A percentile compares a stretch with the other conserved stretches of the same genome.
Evolutionary conservation across 1,140 invertebrate genomes (phyloP).

Genomic region (Pogonognathellus flavescens): DNA sequence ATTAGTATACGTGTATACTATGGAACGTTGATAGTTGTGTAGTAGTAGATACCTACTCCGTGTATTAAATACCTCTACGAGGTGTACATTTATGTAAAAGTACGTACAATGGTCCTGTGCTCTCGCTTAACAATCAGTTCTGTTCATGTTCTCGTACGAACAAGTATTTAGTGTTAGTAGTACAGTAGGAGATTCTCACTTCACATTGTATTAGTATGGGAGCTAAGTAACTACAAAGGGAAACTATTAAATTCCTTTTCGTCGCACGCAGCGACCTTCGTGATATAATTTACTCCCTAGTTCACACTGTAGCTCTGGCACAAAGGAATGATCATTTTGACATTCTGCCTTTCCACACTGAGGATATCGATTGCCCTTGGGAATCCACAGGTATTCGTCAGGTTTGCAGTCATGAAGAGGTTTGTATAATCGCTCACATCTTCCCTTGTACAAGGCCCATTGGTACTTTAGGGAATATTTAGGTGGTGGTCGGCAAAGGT

Average conservation of each 20-base stretch:
- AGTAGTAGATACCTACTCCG: too few species aligned
- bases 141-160: too few species aligned
- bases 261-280: constrained; percentile 61
- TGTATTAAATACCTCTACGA: too few species aligned
- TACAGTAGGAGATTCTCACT: too few species aligned
- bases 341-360: constrained; percentile 64
- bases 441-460: constrained; percentile 67
- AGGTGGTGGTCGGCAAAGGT: constrained; percentile 61
- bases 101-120: too few species aligned
- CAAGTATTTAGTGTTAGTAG: too few species aligned
- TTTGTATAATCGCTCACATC: constrained; percentile 63
- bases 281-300: constrained; percentile 65
- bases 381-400: constrained; percentile 65
- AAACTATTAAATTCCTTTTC: constrained; percentile 64
- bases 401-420: constrained; percentile 66
- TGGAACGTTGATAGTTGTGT: too few species aligned
- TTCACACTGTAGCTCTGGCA: constrained; percentile 65
- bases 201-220: not conserved
- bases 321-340: constrained; percentile 60
- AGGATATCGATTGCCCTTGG: constrained; percentile 64
- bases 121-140: too few species aligned
- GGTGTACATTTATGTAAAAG: too few species aligned
- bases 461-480: constrained; percentile 61
- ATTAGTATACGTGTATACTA: too few species aligned
- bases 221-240: constrained; percentile 1